These are phyloP conservation scores for Trachops cirrhosus DNA, from an alignment of 2,797 vertebrate genomes.

Conservation along the genomic window DNA sequence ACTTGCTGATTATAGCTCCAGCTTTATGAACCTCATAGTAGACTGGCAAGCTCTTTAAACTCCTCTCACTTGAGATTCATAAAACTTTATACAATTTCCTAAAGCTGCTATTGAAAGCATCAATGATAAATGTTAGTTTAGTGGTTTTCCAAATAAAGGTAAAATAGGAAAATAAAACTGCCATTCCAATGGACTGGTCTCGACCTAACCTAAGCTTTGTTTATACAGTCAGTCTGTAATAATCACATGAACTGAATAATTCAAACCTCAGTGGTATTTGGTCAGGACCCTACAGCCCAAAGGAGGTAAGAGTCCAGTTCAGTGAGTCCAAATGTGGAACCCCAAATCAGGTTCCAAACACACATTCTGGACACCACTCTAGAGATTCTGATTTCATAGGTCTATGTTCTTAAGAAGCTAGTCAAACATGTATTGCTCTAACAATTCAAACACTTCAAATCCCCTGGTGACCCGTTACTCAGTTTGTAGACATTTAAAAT, in stretches of 20 bases:
- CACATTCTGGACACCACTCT: not conserved
- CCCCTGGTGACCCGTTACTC: not conserved
- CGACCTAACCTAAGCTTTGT: conserved; percentile 5
- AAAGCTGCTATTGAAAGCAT: conserved; percentile 47
- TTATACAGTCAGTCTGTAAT: not conserved
- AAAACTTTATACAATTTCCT: conserved; percentile 46
- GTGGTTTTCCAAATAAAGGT: conserved; percentile 42
- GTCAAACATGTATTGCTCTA: conserved; percentile 28
- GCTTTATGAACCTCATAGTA: conserved; percentile 57
- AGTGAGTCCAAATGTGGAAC: not conserved
- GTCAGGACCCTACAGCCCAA: not conserved
- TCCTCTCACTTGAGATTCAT: conserved; percentile 61
- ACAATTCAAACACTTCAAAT: not conserved
- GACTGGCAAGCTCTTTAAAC: conserved; percentile 55
- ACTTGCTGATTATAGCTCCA: conserved; percentile 52
- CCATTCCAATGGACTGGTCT: conserved; percentile 10
- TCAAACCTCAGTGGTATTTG: not conserved
- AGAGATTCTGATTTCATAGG: not conserved
- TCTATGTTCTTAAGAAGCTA: not conserved
- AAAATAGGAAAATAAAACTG: conserved; percentile 51
- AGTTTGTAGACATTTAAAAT: not conserved
- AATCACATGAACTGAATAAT: conserved; percentile 14
- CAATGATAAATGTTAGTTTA: conserved; percentile 34
- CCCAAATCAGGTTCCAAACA: not conserved
- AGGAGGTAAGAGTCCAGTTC: not conserved